Evolutionary conservation across 1,140 invertebrate species (phyloP).

Genomic region (Cecropterus lyciades): DNA sequence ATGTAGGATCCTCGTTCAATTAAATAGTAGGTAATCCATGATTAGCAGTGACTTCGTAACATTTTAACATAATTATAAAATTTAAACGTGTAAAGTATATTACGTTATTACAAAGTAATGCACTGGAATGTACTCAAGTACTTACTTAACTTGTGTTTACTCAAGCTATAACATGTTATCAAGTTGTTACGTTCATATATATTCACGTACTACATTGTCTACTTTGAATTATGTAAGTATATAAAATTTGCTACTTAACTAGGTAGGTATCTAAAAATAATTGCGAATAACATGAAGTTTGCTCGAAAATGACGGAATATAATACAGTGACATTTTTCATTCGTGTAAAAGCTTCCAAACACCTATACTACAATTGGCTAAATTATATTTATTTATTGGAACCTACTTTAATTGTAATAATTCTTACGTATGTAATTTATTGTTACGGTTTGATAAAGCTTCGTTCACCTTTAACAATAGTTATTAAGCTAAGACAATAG

Average conservation of each 20-base stretch:
- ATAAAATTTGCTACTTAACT: conserved; percentile 68
- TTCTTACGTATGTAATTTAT: conserved; percentile 80
- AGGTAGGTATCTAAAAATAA: conserved; percentile 54
- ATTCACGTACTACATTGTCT: conserved; percentile 32
- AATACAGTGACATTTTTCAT: conserved; percentile 72
- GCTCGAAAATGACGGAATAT: conserved; percentile 66
- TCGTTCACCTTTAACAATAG: conserved; percentile 49
- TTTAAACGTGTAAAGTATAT: not conserved
- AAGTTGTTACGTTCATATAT: not conserved
- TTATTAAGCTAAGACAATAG: conserved; percentile 30
- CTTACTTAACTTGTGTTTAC: not conserved
- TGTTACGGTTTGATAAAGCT: conserved; percentile 79
- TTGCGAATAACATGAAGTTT: conserved; percentile 57
- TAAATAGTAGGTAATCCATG: too few relatives aligned
- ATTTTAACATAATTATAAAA: too few relatives aligned
- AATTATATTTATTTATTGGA: conserved; percentile 51
- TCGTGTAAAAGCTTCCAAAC: conserved; percentile 82
- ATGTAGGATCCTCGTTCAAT: too few relatives aligned
- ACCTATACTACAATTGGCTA: conserved; percentile 69
- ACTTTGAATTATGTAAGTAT: conserved; percentile 40
- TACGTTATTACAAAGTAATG: not conserved
- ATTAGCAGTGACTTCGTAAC: too few relatives aligned
- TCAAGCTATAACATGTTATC: conserved; percentile 8
- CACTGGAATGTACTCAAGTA: conserved; percentile 13
- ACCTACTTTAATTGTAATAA: conserved; percentile 54